Percentiles rank a stretch among this genome's conserved stretches.
Evolutionary conservation across 2,797 vertebrate genomes (phyloP).

Genomic region (Cygnus olor): DNA sequence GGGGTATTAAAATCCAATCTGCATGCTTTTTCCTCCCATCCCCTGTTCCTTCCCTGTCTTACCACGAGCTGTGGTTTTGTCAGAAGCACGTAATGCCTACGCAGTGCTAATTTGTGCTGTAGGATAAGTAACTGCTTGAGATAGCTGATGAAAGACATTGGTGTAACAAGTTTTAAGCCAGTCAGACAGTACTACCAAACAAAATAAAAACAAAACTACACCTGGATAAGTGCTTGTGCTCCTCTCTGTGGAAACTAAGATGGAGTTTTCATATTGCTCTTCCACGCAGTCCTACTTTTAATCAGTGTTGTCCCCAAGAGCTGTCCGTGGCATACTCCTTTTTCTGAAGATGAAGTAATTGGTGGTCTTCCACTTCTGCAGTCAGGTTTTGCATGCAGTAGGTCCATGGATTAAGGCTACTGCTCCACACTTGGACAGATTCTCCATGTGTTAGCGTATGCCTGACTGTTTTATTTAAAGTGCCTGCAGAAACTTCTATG

Average conservation of each 20-base stretch:
- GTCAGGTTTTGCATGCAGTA: neutral
- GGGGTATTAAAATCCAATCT: neutral
- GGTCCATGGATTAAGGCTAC: neutral
- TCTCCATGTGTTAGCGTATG: neutral
- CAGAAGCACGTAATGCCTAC: neutral
- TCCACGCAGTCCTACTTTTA: neutral
- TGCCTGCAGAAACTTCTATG: constrained; percentile 14
- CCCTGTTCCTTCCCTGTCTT: neutral
- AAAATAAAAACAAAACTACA: neutral
- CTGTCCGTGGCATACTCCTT: neutral
- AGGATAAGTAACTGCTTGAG: neutral
- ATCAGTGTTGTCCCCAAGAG: neutral
- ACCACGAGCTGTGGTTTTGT: neutral
- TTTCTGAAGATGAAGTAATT: neutral
- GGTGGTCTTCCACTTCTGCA: neutral
- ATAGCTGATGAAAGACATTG: neutral
- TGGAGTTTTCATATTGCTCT: neutral
- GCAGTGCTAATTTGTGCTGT: neutral
- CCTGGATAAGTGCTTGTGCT: neutral
- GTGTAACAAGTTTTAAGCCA: neutral
- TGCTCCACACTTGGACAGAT: neutral
- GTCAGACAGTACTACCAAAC: neutral
- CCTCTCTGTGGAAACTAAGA: neutral
- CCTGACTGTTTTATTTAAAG: neutral
- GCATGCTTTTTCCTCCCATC: neutral